Evolutionary conservation across 2,888 invertebrate genomes (phyloP).

Genomic region (Drymonia ruficornis): DNA sequence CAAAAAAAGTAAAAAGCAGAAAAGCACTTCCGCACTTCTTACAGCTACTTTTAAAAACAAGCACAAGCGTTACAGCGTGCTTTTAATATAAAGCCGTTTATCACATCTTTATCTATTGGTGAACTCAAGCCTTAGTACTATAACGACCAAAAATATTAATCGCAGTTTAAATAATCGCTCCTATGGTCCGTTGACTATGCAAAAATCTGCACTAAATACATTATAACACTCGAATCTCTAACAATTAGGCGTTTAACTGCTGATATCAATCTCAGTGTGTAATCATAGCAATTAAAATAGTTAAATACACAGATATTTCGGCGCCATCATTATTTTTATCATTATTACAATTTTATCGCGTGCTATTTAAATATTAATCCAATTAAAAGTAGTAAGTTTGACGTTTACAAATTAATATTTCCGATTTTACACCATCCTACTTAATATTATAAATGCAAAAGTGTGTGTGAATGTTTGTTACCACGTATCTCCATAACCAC

Average conservation of each 20-base stretch:
- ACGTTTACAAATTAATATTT: not conserved
- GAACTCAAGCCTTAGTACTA: no score
- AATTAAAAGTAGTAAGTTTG: not conserved
- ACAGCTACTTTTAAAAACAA: no score
- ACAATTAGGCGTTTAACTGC: conserved; percentile 51
- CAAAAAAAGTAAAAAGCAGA: no score
- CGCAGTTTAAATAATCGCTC: not conserved
- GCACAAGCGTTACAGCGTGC: no score
- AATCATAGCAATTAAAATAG: conserved; percentile 48
- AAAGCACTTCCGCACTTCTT: no score
- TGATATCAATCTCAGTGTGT: conserved; percentile 52
- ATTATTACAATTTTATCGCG: conserved; percentile 28
- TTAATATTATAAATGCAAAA: not conserved
- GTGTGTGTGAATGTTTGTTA: no score
- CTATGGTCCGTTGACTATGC: conserved; percentile 57
- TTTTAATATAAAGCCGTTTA: no score
- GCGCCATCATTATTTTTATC: conserved; percentile 16
- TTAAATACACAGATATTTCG: conserved; percentile 30
- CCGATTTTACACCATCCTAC: no score
- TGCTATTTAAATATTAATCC: conserved; percentile 5
- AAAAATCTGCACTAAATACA: conserved; percentile 44
- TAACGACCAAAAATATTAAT: not conserved
- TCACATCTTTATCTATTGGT: no score
- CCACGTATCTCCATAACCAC: no score
- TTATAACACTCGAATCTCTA: conserved; percentile 45